Conservation (phyloP, 2,113 vertebrate genomes). For the Crocuta crocuta region DNA sequence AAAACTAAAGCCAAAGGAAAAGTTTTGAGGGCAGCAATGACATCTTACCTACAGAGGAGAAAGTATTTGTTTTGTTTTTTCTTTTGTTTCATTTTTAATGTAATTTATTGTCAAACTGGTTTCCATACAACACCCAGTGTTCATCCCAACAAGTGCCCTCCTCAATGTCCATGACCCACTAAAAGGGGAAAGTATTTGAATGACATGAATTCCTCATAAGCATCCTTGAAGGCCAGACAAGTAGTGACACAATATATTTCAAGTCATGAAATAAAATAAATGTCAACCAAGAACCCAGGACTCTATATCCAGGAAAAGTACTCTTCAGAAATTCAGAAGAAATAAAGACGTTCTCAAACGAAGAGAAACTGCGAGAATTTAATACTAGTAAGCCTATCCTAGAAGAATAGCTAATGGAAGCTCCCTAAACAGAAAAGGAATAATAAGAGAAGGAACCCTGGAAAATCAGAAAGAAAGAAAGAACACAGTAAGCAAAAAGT, state of each 20-base stretch:
- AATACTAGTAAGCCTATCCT: neutral
- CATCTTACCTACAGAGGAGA: neutral
- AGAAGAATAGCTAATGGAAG: neutral
- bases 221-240: neutral
- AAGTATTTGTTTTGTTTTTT: neutral
- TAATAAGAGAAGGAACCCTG: neutral
- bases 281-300: neutral
- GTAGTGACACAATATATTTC: neutral
- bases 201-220: neutral
- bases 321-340: neutral
- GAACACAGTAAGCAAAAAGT: neutral
- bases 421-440: conserved; percentile 12
- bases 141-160: no score
- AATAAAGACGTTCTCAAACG: neutral
- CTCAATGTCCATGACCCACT: no score
- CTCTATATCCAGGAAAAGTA: neutral
- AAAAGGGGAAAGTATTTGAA: neutral
- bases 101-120: no score
- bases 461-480: neutral
- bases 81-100: no score
- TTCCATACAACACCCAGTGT: no score
- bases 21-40: neutral
- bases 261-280: neutral
- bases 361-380: neutral
- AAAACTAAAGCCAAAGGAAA: neutral